Percentiles rank a stretch among this genome's conserved stretches.
phyloP scores from a whole-genome alignment of 2,888 invertebrate species.

The Terebella lapidaria region DNA sequence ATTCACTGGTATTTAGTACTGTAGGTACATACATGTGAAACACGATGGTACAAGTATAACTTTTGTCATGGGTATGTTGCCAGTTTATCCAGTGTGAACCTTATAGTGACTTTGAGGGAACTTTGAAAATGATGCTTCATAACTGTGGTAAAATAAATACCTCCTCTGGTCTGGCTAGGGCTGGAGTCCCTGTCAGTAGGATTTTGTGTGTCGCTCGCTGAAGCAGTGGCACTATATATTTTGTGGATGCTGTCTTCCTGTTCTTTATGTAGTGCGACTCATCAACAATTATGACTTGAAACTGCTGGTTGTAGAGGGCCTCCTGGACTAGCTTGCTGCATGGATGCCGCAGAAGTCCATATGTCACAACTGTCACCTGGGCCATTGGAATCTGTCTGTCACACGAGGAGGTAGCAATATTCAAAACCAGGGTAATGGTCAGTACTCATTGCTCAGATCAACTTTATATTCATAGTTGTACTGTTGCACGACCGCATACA shows the following conservation, averaged over 20 bases:
- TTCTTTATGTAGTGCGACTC: slow-evolving; percentile 50
- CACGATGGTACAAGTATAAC: too few relatives aligned
- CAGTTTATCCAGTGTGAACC: too few relatives aligned
- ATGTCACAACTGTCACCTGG: slow-evolving; percentile 39
- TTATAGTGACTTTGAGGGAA: too few relatives aligned
- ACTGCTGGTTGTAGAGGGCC: slow-evolving; percentile 38
- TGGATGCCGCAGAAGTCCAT: slow-evolving; percentile 38
- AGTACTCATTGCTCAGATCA: too few relatives aligned
- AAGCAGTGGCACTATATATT: slow-evolving; percentile 40
- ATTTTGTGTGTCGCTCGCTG: slow-evolving; percentile 38
- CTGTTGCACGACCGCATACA: too few relatives aligned
- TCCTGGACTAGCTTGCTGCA: slow-evolving; percentile 35
- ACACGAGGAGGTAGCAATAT: slow-evolving; percentile 4
- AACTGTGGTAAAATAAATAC: too few relatives aligned
- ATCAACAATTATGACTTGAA: slow-evolving; percentile 42
- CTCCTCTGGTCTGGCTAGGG: slow-evolving; percentile 46
- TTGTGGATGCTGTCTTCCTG: slow-evolving; percentile 36
- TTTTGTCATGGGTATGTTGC: too few relatives aligned
- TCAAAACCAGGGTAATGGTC: too few relatives aligned
- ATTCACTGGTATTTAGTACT: too few relatives aligned
- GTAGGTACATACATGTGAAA: too few relatives aligned
- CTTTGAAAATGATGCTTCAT: too few relatives aligned
- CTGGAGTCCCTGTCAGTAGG: slow-evolving; percentile 49
- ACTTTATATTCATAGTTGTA: too few relatives aligned
- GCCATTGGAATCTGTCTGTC: slow-evolving; percentile 36